These are phyloP conservation scores for Standfussiana lucernea DNA, from an alignment of 2,888 invertebrate genomes.

Conservation along the genomic window DNA sequence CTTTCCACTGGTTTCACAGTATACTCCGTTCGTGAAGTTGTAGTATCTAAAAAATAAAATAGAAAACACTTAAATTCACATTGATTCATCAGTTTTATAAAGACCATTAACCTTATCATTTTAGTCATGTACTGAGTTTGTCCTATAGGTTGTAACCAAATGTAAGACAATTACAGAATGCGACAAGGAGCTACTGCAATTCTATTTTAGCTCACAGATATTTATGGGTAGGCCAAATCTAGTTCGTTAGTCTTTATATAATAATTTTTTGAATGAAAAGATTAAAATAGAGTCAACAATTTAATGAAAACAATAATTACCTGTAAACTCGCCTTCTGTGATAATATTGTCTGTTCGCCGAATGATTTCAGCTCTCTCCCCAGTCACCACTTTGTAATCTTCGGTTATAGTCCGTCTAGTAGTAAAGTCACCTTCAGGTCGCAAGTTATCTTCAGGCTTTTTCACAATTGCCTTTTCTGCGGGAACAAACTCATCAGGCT, in stretches of 20 bases:
- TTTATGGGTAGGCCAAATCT: slow-evolving; percentile 4
- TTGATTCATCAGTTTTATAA: not conserved
- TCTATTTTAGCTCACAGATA: not conserved
- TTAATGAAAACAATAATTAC: slow-evolving; percentile 76
- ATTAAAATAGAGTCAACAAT: not conserved
- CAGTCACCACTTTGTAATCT: slow-evolving; percentile 91
- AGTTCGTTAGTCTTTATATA: not conserved
- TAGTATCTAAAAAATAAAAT: slow-evolving; percentile 90
- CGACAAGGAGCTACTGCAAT: not conserved
- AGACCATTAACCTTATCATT: not conserved
- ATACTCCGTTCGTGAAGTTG: slow-evolving; percentile 93
- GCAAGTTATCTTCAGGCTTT: slow-evolving; percentile 62
- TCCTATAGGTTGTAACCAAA: not conserved
- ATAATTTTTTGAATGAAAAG: not conserved
- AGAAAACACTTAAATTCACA: slow-evolving; percentile 3
- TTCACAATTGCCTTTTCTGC: slow-evolving; percentile 84
- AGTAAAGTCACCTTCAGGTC: slow-evolving; percentile 91
- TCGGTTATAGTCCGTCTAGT: slow-evolving; percentile 88
- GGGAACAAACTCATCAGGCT: slow-evolving; percentile 79
- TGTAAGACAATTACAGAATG: not conserved
- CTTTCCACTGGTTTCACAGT: slow-evolving; percentile 92
- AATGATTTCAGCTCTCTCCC: slow-evolving; percentile 92
- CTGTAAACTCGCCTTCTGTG: slow-evolving; percentile 92
- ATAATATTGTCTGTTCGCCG: slow-evolving; percentile 92
- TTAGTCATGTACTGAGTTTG: not conserved